Conservation (phyloP, 2,888 invertebrate species). For the Corythucha ciliata region DNA sequence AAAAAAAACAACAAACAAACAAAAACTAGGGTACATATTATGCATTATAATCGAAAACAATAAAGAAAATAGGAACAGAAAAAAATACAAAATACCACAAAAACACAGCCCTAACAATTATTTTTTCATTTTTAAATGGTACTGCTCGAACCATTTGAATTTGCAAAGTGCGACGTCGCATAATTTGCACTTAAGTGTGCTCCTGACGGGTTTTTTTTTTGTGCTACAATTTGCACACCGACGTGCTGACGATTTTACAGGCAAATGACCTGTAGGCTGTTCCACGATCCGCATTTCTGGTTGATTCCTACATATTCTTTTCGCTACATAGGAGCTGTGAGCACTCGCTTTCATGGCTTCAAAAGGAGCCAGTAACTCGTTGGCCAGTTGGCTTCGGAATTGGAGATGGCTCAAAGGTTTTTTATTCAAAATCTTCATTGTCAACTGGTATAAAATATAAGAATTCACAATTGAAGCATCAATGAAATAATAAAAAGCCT, state of each 20-base stretch:
- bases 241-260: not conserved
- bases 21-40: no score
- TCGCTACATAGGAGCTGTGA: no score
- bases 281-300: no score
- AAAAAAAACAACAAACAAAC: no score
- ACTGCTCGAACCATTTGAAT: not conserved
- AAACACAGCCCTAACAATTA: not conserved
- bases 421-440: slow-evolving; percentile 9
- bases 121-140: not conserved
- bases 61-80: not conserved
- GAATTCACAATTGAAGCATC: slow-evolving; percentile 35
- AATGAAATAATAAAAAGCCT: slow-evolving; percentile 37
- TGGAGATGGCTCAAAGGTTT: not conserved
- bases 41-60: not conserved
- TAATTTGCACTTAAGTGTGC: not conserved
- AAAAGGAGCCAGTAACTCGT: not conserved
- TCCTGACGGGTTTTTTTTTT: slow-evolving; percentile 5
- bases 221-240: not conserved
- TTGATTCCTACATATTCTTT: no score
- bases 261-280: no score
- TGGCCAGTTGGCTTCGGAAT: not conserved
- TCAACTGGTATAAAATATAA: slow-evolving; percentile 28
- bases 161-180: slow-evolving; percentile 2
- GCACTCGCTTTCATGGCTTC: not conserved
- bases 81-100: not conserved